phyloP scores from a whole-genome alignment of 2,888 invertebrate species.

The Cantharis lateralis region DNA sequence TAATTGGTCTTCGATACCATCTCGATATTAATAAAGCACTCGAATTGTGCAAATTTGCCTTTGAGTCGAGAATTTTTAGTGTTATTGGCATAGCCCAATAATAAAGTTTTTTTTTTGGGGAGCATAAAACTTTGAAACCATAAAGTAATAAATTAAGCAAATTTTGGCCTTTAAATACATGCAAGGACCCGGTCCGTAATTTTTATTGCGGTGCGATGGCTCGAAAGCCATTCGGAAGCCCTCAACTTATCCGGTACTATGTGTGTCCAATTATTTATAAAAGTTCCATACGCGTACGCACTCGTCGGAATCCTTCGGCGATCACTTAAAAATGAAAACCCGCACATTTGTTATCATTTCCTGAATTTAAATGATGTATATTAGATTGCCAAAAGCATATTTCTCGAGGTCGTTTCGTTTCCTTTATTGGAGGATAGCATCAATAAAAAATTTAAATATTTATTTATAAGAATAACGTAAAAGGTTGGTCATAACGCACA shows the following conservation, averaged over 20 bases:
- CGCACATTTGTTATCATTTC: background rate
- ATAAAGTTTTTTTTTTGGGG: background rate
- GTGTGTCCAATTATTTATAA: background rate
- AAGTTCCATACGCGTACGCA: background rate
- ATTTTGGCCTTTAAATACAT: background rate
- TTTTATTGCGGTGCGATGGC: background rate
- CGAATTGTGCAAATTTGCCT: background rate
- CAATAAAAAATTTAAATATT: slow-evolving; percentile 20
- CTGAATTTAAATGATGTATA: background rate
- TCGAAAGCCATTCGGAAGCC: no score
- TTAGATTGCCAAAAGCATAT: background rate
- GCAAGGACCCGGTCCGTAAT: background rate
- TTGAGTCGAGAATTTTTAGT: background rate
- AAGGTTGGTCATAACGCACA: slow-evolving; percentile 12
- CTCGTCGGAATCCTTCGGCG: background rate
- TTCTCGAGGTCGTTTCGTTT: slow-evolving; percentile 27
- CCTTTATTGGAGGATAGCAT: slow-evolving; percentile 20
- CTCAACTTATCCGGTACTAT: background rate
- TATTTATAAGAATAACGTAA: slow-evolving; percentile 21
- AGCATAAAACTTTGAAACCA: background rate
- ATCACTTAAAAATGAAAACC: background rate
- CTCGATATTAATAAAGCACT: background rate
- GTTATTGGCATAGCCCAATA: background rate
- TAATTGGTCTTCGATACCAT: slow-evolving; percentile 24
- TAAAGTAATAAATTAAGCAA: background rate